Evolutionary conservation across 2,113 vertebrate species (phyloP), one percentile per base, ranked within the genome.

Genomic region (Grantiella picta): DNA sequence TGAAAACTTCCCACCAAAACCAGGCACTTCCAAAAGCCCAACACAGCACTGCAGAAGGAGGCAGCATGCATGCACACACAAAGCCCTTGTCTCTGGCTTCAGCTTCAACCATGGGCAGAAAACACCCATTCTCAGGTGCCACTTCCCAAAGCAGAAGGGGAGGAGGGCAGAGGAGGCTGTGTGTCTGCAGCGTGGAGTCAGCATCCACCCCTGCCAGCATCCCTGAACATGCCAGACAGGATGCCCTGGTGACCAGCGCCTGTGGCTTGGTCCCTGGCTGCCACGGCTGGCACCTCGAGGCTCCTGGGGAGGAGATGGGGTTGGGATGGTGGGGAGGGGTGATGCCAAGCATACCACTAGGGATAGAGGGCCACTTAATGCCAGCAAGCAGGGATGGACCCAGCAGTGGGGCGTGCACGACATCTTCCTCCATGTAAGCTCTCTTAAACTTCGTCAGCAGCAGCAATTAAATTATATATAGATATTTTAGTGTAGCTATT

Each of bases 1-100:
- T 9, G 0, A 68, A 80, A 84, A 36, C 40, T 75, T 89, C 56
- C 36, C 60, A 66, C 20, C 52, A n/a, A 81, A 86, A 8, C 5
- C 38, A 86, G 44, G 20, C 25, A 40, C n/a, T 49, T 56, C 28
- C 49, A 45, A 78, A 84, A 63, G 9, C 24, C 64, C 86, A 92
- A 8, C 1, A 3, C 17, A 31, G 13, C 31, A 10, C 22, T 36
- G n/a, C 61, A 36, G 75, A 54, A 49, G 35, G 82, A 90, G 24
- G 40, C 49, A 68, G 29, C 44, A 14, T 0, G 1, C 5, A 22
- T 0, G 1, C 5, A 22, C 0, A 0, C 4, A 16, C 24, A 54
- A 65, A 4, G 4, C 57, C 7, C 1, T 3, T 2, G 1, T 17
- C 45, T 54, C 52, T 24, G 52, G 25, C 65, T 71, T 2, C 0